Conservation (phyloP, 1,140 invertebrate species). For the Eriocheir sinensis region DNA sequence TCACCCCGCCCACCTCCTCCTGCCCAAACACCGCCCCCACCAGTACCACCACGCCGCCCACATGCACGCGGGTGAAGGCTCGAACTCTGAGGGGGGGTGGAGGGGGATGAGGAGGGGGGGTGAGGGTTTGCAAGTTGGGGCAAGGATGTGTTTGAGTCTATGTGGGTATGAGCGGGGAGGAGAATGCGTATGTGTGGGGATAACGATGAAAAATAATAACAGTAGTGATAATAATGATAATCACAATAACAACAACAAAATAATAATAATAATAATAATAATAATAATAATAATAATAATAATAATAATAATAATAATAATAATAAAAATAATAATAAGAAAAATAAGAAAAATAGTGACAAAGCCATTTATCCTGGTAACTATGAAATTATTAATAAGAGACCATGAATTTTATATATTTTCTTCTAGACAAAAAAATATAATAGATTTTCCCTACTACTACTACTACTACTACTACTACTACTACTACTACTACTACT, state of each 20-base stretch:
- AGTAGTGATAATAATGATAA: neutral
- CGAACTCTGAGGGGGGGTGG: neutral
- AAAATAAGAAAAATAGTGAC: no score
- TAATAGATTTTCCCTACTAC: neutral
- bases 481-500: neutral
- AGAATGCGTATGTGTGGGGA: neutral
- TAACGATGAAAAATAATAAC: neutral
- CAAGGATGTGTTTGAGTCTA: neutral
- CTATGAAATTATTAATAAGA: no score
- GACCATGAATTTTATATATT: neutral
- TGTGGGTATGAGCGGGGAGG: neutral
- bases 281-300: neutral
- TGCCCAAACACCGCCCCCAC: conserved; percentile 63
- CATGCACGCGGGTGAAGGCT: neutral
- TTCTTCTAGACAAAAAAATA: neutral
- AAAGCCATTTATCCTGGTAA: no score
- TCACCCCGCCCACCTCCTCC: conserved; percentile 45
- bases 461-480: neutral
- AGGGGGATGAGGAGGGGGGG: neutral
- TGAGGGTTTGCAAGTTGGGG: neutral
- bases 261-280: neutral
- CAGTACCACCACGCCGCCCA: neutral
- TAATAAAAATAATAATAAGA: neutral
- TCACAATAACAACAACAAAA: neutral
- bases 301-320: neutral